Evolutionary conservation across 2,888 invertebrate genomes (phyloP).

Genomic region (Petrolisthes manimaculis): DNA sequence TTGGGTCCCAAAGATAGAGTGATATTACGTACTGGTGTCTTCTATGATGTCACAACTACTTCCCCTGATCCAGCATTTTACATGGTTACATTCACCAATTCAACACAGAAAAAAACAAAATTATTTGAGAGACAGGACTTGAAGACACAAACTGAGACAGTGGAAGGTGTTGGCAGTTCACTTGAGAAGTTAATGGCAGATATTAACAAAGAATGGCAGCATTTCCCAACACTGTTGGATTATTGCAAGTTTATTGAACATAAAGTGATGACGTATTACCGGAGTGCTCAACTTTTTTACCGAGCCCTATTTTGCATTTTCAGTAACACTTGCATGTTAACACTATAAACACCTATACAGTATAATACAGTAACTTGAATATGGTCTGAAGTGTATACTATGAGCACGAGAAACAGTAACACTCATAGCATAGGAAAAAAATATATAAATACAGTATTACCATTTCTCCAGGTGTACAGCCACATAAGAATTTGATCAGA

Average conservation of each 20-base stretch:
- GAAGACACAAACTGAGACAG: background rate
- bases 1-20: slow-evolving; percentile 21
- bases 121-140: background rate
- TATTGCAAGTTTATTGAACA: background rate
- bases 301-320: background rate
- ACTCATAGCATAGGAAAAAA: too few relatives aligned
- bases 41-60: slow-evolving; percentile 37
- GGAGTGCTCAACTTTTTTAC: slow-evolving; percentile 18
- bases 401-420: too few relatives aligned
- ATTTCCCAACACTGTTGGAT: slow-evolving; percentile 14
- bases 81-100: slow-evolving; percentile 82
- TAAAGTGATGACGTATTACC: slow-evolving; percentile 15
- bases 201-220: background rate
- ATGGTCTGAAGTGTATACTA: background rate
- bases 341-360: background rate
- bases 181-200: background rate
- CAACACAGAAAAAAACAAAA: slow-evolving; percentile 69
- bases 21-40: slow-evolving; percentile 21
- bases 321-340: background rate
- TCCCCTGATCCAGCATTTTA: slow-evolving; percentile 80
- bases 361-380: background rate
- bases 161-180: background rate
- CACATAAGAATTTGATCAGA: too few relatives aligned
- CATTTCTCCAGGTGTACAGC: too few relatives aligned
- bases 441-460: too few relatives aligned